Percentiles rank a stretch among this genome's conserved stretches.
phyloP scores from a whole-genome alignment of 2,797 vertebrate species.

The Brachyalestes nurse region DNA sequence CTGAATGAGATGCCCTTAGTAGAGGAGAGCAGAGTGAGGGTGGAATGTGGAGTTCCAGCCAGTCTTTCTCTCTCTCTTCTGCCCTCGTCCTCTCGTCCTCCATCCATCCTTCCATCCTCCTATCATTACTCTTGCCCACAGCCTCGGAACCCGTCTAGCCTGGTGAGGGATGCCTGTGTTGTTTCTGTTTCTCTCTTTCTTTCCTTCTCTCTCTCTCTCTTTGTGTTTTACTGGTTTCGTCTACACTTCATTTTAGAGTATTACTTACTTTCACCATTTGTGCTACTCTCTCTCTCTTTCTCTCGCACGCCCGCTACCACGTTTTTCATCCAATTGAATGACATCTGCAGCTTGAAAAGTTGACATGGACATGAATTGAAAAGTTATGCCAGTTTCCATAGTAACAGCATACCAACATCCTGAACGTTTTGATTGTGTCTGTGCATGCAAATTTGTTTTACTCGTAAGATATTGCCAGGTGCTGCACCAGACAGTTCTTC shows the following conservation, averaged over 20 bases:
- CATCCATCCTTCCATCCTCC: constrained; percentile 20
- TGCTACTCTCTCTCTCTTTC: constrained; percentile 13
- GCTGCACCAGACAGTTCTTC: no score
- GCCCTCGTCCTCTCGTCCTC: constrained; percentile 33
- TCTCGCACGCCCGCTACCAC: constrained; percentile 21
- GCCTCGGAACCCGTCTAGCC: constrained; percentile 32
- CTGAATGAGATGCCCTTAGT: constrained; percentile 66
- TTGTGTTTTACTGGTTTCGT: not conserved
- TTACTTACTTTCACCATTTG: no score
- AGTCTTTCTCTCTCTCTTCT: constrained; percentile 63
- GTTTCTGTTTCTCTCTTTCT: not conserved
- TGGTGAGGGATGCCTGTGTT: constrained; percentile 56
- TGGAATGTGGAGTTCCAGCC: constrained; percentile 65
- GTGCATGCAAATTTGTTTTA: not conserved
- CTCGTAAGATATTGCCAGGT: no score
- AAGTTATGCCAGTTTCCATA: constrained; percentile 65
- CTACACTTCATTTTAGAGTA: no score
- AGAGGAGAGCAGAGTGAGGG: constrained; percentile 67
- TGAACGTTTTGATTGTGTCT: constrained; percentile 45
- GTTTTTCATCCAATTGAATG: constrained; percentile 49
- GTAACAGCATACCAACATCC: constrained; percentile 58
- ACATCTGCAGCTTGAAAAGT: constrained; percentile 52
- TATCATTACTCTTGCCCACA: constrained; percentile 26
- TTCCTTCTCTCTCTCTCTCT: not conserved
- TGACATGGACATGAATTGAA: constrained; percentile 10